Evolutionary conservation across 2,113 vertebrate species (phyloP).

Genomic region (Thymallus thymallus): DNA sequence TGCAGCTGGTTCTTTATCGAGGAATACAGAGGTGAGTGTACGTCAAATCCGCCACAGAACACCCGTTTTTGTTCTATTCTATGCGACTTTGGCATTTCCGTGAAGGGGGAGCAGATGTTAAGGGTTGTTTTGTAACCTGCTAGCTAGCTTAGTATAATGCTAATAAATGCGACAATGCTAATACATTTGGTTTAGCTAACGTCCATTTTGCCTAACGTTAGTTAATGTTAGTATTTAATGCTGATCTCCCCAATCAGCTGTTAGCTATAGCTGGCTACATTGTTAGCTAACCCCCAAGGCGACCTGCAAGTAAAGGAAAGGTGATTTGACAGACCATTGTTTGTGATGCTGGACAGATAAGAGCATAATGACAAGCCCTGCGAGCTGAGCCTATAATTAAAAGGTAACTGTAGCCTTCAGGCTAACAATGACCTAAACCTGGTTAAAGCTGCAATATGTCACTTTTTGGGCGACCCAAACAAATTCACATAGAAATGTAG

Average conservation of each 20-base stretch:
- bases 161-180: slow-evolving; percentile 2
- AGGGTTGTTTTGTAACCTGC: neutral
- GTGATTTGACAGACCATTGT: too few species aligned
- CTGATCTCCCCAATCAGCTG: neutral
- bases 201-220: neutral
- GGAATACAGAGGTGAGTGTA: slow-evolving; percentile 69
- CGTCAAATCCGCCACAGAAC: slow-evolving; percentile 6
- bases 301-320: too few species aligned
- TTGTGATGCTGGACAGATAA: too few species aligned
- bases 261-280: too few species aligned
- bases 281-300: too few species aligned
- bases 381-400: too few species aligned
- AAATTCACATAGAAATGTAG: too few species aligned
- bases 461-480: too few species aligned
- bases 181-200: neutral
- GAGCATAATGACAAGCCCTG: too few species aligned
- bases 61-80: slow-evolving; percentile 22
- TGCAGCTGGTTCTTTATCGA: slow-evolving; percentile 59
- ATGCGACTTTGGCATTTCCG: neutral
- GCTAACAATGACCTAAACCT: too few species aligned
- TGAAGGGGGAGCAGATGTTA: neutral
- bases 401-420: too few species aligned
- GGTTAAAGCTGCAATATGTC: too few species aligned
- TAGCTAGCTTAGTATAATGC: neutral
- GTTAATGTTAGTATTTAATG: neutral